Conservation (phyloP, 2,113 vertebrate species). For the Nasalis larvatus region DNA sequence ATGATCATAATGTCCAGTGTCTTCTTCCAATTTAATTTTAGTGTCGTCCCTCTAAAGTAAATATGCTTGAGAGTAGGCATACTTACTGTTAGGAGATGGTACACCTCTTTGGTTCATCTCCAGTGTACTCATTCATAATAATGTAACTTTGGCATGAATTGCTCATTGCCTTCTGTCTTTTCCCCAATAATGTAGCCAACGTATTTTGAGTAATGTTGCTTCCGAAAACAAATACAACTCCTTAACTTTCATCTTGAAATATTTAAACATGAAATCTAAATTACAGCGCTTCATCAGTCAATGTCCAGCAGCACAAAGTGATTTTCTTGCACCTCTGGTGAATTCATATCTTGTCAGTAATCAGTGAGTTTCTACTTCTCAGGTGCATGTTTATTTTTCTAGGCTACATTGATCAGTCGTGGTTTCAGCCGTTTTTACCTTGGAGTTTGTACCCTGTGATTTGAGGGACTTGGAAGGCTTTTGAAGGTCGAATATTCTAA, state of each 20-base stretch:
- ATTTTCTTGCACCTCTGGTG: not conserved
- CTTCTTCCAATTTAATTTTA: not conserved
- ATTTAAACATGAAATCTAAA: constrained; percentile 1
- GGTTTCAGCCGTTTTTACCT: not conserved
- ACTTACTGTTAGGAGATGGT: not conserved
- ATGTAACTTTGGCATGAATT: not conserved
- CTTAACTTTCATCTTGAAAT: constrained; percentile 24
- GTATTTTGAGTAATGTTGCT: constrained; percentile 9
- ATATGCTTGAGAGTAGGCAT: not conserved
- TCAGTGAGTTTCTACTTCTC: not conserved
- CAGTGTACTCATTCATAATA: not conserved
- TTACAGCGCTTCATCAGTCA: not conserved
- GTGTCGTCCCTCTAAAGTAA: not conserved
- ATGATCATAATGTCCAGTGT: not conserved
- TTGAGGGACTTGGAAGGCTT: not conserved
- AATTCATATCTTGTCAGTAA: not conserved
- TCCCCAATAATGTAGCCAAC: not conserved
- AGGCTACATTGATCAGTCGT: not conserved
- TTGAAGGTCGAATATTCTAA: not conserved
- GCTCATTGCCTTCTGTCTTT: not conserved
- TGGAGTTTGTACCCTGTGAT: not conserved
- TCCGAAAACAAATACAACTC: not conserved
- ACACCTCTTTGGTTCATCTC: not conserved
- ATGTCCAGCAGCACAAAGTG: not conserved
- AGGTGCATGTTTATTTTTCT: not conserved